Base-by-base conservation (phyloP, 2,797 vertebrate genomes). In the Sparidentex hasta region DNA sequence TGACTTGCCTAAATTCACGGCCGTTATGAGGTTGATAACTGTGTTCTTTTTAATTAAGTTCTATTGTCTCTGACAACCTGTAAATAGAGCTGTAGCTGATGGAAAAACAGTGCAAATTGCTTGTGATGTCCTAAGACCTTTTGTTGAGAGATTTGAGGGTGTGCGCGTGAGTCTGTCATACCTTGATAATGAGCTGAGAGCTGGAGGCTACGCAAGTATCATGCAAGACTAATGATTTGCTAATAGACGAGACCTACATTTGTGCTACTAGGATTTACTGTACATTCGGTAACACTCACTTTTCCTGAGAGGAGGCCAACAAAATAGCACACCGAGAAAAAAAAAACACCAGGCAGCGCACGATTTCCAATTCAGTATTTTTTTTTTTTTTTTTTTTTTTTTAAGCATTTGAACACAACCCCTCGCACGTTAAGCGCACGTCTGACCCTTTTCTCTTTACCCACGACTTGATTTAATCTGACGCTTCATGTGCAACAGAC, bases 41-140 rank as follows among this genome's bases (percentile, higher is more conserved):
- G 54, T 80, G 79, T 90, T 89, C 62, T 80, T 88, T 91, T 92
- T 91, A 92, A 93, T 93, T 90, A 92, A 85, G 80, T 78, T 84
- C 65, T 73, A 83, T 87, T 88, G 84, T 90, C 68, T 86, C 75
- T 86, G 82, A 90, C 86, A 91, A 86, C 78, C 64, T 90, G 81
- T 86, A 91, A 87, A 90, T 81, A 81, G 79, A 89, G 83, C 76
- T 50, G 68, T 54, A 69, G 76, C 65, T 68, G 23, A 52, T 61
- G 69, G 47, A 76, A 83, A 81, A 72, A 71, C 71, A 69, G 59
- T 71, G 44, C 29, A 83, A 86, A 88, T 87, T 78, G 76, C 71
- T 62, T 65, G 71, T 68, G 71, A 76, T 80, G 72, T 78, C 64
- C 72, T 73, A 25, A 69, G 77, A 73, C 76, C 61, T 78, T 66